These are phyloP conservation scores for Ormyrus thymus DNA, from an alignment of 2,888 invertebrate species.

Conservation along the genomic window DNA sequence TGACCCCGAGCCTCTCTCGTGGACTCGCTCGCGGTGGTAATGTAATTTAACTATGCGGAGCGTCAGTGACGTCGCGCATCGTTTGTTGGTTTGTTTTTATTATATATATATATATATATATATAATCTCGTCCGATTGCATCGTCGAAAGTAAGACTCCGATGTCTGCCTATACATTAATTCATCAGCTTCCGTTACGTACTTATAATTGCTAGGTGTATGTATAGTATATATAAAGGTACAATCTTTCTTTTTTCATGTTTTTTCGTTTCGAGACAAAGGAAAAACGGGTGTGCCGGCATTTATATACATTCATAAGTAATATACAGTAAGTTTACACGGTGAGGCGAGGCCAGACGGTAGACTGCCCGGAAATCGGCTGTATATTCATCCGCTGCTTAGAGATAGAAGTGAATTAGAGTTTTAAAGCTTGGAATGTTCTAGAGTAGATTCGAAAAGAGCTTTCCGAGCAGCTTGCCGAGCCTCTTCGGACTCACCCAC, in stretches of 20 bases:
- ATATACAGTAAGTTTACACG: slow-evolving; percentile 71
- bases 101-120: slow-evolving; percentile 38
- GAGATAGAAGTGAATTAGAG: slow-evolving; percentile 28
- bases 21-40: slow-evolving; percentile 1
- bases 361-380: slow-evolving; percentile 55
- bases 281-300: slow-evolving; percentile 50
- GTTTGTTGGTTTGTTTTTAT: slow-evolving; percentile 6
- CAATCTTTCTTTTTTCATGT: slow-evolving; percentile 61
- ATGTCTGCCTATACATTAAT: slow-evolving; percentile 55
- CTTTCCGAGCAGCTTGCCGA: slow-evolving; percentile 55
- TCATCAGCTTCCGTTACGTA: not conserved
- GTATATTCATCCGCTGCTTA: slow-evolving; percentile 3
- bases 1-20: not conserved
- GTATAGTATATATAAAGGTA: slow-evolving; percentile 66
- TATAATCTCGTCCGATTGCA: slow-evolving; percentile 44
- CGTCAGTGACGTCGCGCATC: slow-evolving; percentile 42
- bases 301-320: slow-evolving; percentile 64
- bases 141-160: slow-evolving; percentile 24
- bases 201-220: slow-evolving; percentile 41
- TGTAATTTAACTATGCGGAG: slow-evolving; percentile 39
- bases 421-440: not conserved
- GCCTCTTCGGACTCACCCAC: slow-evolving; percentile 62
- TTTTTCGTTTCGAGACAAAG: slow-evolving; percentile 48
- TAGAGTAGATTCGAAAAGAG: slow-evolving; percentile 12
- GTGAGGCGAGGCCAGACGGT: slow-evolving; percentile 60